Base-by-base conservation (phyloP, 53 echinoderm and acorn worm genomes). In the Luidia sarsii region DNA sequence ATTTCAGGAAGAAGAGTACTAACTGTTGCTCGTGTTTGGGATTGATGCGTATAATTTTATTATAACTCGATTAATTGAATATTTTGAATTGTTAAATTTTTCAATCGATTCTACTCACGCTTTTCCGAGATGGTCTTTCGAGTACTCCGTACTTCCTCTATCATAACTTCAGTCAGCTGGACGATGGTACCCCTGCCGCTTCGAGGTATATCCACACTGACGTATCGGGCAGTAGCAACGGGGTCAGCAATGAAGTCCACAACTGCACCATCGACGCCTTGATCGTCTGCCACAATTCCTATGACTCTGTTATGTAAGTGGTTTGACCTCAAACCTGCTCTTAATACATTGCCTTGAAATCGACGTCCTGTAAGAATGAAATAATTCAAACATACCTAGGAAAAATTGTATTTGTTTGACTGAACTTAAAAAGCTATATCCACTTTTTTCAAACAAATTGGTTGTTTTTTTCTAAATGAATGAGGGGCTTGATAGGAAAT, bases 101-200 rank as follows among this genome's bases (percentile, higher is more conserved):
- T n/a, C n/a, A n/a, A n/a, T n/a, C n/a, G n/a, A n/a, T n/a, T 28
- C 3, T 10, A 2, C 31, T 21, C 31, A 57, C 59, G 30, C 32
- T 29, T 29, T 31, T 29, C 7, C 14, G 59, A 14, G 31, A 9
- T 14, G 0, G 6, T 15, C 30, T 7, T 23, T 6, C 3, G 13
- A 0, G 59, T 30, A 57, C 32, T 7, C 59, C 29, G 1, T 1
- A 57, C 29, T 9, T 57, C 31, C 11, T 57, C 59, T 10, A 57
- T 15, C 59, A 57, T 57, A 16, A 57, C 32, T 57, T 57, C 59
- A 29, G 27, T 25, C 27, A 57, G 22, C 59, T 57, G 59, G 59
- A 57, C 30, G 0, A 57, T 28, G 22, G 1, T 57, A 1, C 16
- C 8, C 1, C 13, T 1, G 11, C 59, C 59, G 30, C 32, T 27